Evolutionary conservation across 2,888 invertebrate genomes (phyloP).

Genomic region (Diadegma fenestrale): DNA sequence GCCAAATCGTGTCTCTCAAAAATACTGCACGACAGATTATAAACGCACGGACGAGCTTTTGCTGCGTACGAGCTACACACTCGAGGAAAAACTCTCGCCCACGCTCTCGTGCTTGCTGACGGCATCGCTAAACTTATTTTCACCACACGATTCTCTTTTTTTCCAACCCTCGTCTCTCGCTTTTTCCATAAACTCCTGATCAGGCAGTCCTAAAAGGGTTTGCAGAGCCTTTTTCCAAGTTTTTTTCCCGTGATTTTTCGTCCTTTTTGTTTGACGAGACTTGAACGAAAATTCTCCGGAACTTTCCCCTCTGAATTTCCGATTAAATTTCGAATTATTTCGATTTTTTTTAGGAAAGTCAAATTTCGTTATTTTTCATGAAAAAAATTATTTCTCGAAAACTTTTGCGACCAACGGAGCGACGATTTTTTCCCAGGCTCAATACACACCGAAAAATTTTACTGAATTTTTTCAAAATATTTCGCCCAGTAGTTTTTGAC

Average conservation of each 20-base stretch:
- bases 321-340: no score
- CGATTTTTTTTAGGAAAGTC: no score
- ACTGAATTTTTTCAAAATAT: background rate
- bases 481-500: background rate
- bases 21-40: slow-evolving; percentile 30
- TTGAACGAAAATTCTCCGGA: background rate
- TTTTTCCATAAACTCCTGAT: background rate
- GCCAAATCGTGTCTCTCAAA: slow-evolving; percentile 30
- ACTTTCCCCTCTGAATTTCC: background rate
- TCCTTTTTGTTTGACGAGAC: background rate
- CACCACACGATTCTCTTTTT: background rate
- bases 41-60: slow-evolving; percentile 41
- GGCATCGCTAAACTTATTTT: slow-evolving; percentile 10
- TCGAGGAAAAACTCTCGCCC: background rate
- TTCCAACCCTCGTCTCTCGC: background rate
- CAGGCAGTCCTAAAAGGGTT: background rate
- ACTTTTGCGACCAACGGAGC: background rate
- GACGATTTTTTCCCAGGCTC: background rate
- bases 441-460: background rate
- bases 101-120: background rate
- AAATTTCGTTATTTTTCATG: background rate
- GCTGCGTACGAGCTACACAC: background rate
- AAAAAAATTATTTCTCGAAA: background rate
- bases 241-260: background rate
- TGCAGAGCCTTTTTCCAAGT: background rate